Conservation (phyloP, 2,888 invertebrate genomes). For the Synanthedon myopaeformis region DNA sequence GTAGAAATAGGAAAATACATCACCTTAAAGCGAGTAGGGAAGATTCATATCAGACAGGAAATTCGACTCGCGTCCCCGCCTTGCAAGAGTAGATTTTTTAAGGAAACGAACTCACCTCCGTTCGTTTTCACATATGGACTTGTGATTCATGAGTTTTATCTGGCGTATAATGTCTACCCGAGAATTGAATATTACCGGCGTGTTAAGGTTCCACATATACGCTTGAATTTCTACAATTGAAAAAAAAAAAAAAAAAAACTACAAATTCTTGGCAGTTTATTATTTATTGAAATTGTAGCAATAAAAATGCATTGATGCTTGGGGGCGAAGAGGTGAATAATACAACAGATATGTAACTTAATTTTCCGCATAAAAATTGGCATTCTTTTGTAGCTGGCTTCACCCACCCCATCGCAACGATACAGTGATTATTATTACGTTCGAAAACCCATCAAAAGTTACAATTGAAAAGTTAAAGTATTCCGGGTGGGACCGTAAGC, state of each 20-base stretch:
- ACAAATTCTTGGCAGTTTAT: neutral
- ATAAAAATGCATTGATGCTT: slow-evolving; percentile 36
- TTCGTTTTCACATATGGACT: slow-evolving; percentile 58
- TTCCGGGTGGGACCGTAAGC: slow-evolving; percentile 56
- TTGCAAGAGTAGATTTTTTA: slow-evolving; percentile 50
- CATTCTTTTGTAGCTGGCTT: slow-evolving; percentile 63
- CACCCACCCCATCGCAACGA: slow-evolving; percentile 55
- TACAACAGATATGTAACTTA: slow-evolving; percentile 50
- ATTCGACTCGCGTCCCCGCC: slow-evolving; percentile 58
- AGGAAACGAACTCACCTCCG: slow-evolving; percentile 50
- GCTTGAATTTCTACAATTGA: neutral
- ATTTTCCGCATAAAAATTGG: slow-evolving; percentile 65
- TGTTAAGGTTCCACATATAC: slow-evolving; percentile 18
- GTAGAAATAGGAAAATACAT: slow-evolving; percentile 67
- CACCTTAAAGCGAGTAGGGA: slow-evolving; percentile 68
- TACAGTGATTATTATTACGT: slow-evolving; percentile 68
- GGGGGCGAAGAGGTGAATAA: slow-evolving; percentile 42
- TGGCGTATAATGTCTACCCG: slow-evolving; percentile 59
- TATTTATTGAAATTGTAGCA: slow-evolving; percentile 22
- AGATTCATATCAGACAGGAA: slow-evolving; percentile 68
- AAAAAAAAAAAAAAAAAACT: neutral
- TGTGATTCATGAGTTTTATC: slow-evolving; percentile 69
- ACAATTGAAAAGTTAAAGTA: slow-evolving; percentile 72
- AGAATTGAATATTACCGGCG: slow-evolving; percentile 57
- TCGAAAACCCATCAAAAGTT: slow-evolving; percentile 71